These are phyloP conservation scores for Augochlorella aurata DNA, from an alignment of 2,888 invertebrate species.

Conservation along the genomic window DNA sequence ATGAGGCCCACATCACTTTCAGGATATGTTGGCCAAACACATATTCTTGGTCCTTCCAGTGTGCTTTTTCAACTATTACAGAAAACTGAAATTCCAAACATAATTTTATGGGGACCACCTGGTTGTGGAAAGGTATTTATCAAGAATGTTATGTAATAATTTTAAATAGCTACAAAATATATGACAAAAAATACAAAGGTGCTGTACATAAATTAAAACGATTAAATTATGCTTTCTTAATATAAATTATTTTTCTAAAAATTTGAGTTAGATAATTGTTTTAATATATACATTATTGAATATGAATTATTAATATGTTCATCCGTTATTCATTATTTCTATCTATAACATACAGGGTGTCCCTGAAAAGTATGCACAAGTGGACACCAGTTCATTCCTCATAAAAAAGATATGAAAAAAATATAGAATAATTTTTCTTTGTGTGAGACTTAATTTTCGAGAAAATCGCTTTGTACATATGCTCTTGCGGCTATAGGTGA, in stretches of 20 bases:
- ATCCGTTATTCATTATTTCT: neutral
- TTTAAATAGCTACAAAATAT: neutral
- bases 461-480: too few relatives aligned
- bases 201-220: neutral
- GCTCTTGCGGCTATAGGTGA: too few relatives aligned
- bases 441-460: too few relatives aligned
- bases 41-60: slow-evolving; percentile 87
- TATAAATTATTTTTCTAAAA: neutral
- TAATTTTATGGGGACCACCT: slow-evolving; percentile 93
- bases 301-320: neutral
- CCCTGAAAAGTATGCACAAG: too few relatives aligned
- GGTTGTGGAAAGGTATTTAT: slow-evolving; percentile 90
- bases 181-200: neutral
- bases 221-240: neutral
- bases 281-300: neutral
- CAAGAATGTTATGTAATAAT: neutral
- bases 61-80: slow-evolving; percentile 86
- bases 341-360: neutral
- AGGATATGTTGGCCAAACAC: slow-evolving; percentile 88
- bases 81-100: slow-evolving; percentile 88
- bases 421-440: too few relatives aligned
- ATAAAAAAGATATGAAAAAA: too few relatives aligned
- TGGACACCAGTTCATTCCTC: too few relatives aligned
- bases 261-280: neutral
- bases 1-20: slow-evolving; percentile 87